phyloP scores from a whole-genome alignment of 2,797 vertebrate species.

The Arvicola amphibius region DNA sequence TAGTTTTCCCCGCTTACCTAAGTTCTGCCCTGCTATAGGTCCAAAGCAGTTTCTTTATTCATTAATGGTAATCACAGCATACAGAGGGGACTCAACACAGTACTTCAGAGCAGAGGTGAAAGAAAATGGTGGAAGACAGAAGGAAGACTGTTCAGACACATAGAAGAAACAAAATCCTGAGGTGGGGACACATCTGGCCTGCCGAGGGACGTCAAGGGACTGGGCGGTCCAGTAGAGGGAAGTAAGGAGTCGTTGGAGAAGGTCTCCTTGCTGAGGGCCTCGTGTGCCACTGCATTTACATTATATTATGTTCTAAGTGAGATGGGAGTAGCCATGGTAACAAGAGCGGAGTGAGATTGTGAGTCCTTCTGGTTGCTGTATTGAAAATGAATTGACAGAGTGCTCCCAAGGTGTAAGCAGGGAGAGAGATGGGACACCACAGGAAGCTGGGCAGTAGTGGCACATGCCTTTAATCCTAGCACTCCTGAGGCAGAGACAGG shows the following conservation, averaged over 20 bases:
- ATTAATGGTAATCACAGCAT: no score
- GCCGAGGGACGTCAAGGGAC: background rate
- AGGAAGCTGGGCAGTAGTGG: background rate
- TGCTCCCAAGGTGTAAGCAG: fast-evolving
- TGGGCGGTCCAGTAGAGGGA: background rate
- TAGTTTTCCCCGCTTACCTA: no score
- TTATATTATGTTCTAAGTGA: background rate
- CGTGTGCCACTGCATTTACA: fast-evolving
- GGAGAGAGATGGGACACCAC: background rate
- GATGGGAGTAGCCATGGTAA: background rate
- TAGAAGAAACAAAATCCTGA: background rate
- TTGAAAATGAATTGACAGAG: background rate
- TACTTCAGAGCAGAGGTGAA: background rate
- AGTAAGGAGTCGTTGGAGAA: background rate
- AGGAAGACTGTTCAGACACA: background rate
- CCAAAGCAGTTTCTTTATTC: no score
- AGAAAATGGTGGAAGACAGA: background rate
- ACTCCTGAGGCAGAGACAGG: background rate
- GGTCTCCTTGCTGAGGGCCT: background rate
- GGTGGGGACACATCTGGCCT: background rate
- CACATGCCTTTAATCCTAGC: background rate
- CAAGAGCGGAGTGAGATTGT: background rate
- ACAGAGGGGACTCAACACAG: no score
- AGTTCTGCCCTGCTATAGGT: no score
- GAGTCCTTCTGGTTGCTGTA: background rate